Conservation (phyloP, 2,113 vertebrate genomes). For the Delphinus delphis region DNA sequence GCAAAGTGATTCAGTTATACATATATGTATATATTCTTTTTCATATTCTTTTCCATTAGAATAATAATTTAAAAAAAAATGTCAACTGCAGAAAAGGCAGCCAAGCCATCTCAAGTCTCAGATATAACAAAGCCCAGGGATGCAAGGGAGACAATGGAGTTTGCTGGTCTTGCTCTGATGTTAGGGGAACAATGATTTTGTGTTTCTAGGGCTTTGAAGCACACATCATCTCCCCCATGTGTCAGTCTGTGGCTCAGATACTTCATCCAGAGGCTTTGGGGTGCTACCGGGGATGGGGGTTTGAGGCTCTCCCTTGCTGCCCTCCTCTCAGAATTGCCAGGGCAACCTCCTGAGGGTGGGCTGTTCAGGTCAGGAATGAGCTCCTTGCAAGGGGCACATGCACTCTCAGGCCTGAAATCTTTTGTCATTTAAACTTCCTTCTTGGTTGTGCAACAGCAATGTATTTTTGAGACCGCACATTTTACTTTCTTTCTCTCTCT, state of each 20-base stretch:
- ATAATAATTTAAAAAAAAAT: background rate
- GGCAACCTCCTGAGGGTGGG: background rate
- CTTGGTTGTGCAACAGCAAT: background rate
- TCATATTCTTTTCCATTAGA: background rate
- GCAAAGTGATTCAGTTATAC: background rate
- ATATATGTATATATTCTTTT: background rate
- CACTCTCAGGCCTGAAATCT: background rate
- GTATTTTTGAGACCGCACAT: background rate
- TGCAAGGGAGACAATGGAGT: background rate
- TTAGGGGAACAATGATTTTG: background rate
- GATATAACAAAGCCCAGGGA: background rate
- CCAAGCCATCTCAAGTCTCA: background rate
- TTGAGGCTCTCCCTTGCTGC: background rate
- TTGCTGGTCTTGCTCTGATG: background rate
- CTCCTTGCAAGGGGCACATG: background rate
- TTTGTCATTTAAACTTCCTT: slow-evolving; percentile 9
- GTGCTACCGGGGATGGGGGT: background rate
- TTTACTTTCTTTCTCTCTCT: background rate
- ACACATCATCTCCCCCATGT: background rate
- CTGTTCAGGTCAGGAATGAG: background rate
- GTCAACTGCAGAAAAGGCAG: background rate
- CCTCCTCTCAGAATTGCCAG: slow-evolving; percentile 1
- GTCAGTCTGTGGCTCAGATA: background rate
- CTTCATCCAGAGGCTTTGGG: slow-evolving; percentile 32
- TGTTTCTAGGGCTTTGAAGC: background rate